These are phyloP conservation scores for Aporrectodea caliginosa DNA, from an alignment of 1,140 invertebrate species.

Conservation along the genomic window DNA sequence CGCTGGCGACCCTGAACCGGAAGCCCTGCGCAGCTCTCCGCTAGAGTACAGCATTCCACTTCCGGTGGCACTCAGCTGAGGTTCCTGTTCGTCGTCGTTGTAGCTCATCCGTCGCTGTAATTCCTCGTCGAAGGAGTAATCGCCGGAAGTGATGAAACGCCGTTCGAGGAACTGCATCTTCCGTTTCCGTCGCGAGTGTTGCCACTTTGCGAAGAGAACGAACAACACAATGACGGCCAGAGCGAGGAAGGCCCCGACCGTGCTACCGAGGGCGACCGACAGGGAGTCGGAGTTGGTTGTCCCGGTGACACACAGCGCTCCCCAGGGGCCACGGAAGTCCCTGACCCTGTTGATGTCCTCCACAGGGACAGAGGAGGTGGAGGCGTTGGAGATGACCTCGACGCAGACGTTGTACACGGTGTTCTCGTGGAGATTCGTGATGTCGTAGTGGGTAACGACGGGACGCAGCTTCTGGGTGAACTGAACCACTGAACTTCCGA, in stretches of 20 bases:
- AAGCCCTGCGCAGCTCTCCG: neutral
- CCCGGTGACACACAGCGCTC: slow-evolving; percentile 20
- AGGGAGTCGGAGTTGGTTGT: slow-evolving; percentile 30
- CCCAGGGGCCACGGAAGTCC: neutral
- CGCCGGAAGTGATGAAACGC: neutral
- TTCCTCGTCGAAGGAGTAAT: neutral
- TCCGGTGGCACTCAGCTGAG: neutral
- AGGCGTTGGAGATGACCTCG: neutral
- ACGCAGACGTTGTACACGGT: slow-evolving; percentile 18
- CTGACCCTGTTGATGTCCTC: neutral
- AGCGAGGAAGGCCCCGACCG: slow-evolving; percentile 32
- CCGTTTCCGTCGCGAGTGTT: slow-evolving; percentile 18
- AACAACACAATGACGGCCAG: slow-evolving; percentile 33
- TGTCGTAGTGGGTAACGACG: neutral
- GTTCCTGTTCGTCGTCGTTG: neutral
- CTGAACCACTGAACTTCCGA: neutral
- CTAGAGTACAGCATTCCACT: too few species aligned
- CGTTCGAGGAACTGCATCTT: neutral
- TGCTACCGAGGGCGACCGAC: slow-evolving; percentile 30
- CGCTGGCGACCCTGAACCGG: neutral
- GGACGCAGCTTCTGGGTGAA: neutral
- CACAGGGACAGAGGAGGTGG: neutral
- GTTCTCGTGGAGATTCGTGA: slow-evolving; percentile 23
- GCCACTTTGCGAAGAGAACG: slow-evolving; percentile 34
- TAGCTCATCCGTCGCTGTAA: too few species aligned